Conservation (phyloP, 37 sponge, comb jelly and placozoan genomes). For the Petrosia ficiformis region DNA sequence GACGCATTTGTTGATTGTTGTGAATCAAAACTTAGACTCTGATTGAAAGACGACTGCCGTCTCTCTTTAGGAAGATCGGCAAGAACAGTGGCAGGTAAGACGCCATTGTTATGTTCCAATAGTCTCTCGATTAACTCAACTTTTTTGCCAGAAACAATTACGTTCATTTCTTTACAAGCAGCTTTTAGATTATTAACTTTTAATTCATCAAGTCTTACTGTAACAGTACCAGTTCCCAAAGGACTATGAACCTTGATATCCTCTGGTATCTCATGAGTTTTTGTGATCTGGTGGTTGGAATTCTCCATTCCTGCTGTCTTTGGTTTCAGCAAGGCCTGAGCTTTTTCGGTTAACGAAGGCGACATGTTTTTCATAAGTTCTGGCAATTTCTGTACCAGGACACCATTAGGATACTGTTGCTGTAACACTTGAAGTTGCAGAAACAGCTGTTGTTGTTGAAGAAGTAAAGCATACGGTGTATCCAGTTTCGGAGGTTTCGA, state of each 20-base stretch:
- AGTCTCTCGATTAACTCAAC: constrained; percentile 74
- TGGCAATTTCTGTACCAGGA: constrained; percentile 73
- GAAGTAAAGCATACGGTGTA: constrained; percentile 58
- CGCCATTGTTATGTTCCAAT: constrained; percentile 69
- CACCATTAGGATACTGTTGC: constrained; percentile 76
- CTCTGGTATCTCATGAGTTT: constrained; percentile 27
- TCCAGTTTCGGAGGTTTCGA: constrained; percentile 46
- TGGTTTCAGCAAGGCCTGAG: background rate
- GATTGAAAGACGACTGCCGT: constrained; percentile 3
- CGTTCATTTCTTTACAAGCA: constrained; percentile 70
- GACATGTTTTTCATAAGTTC: constrained; percentile 39
- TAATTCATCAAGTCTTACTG: constrained; percentile 68
- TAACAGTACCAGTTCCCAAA: constrained; percentile 22
- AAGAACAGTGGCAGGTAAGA: constrained; percentile 45
- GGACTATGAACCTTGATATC: constrained; percentile 52
- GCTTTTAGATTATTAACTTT: constrained; percentile 70
- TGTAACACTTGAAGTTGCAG: constrained; percentile 83
- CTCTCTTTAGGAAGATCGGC: background rate
- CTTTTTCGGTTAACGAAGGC: constrained; percentile 17
- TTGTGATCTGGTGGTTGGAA: background rate
- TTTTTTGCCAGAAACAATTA: constrained; percentile 89
- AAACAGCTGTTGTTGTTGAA: constrained; percentile 88
- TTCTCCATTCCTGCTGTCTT: background rate
- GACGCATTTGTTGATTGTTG: constrained; percentile 22
- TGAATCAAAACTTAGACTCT: constrained; percentile 17